Base-by-base conservation (phyloP, 2,113 vertebrate genomes). In the Prietella phreatophila region DNA sequence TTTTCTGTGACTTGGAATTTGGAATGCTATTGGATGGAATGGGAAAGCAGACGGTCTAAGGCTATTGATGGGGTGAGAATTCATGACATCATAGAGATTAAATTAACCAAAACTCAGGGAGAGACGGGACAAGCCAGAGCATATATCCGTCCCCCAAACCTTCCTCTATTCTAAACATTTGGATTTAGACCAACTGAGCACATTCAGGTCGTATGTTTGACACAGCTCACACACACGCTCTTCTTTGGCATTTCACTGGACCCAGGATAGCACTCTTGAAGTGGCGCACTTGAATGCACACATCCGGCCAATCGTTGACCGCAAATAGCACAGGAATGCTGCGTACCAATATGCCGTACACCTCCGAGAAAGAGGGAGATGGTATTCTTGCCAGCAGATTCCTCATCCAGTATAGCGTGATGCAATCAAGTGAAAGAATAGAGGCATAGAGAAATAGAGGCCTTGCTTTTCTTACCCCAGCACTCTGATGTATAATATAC, bases 231-330 rank as follows among this genome's bases (percentile, higher is more conserved):
- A 94, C 93, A 93, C 95, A 92, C 91, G 94, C 91, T 96, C 95
- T 95, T 94, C 93, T 92, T 93, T 96, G 95, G 95, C 95, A 96
- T 96, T 94, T 93, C 93, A 93, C 92, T 92, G 93, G 94, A 93
- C 95, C 93, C 93, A 90, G 90, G 95, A 94, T 95, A 94, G 92
- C 94, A 92, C 93, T 88, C 91, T 93, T 94, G 47, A 96, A 96
- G 93, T 92, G 94, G 95, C 94, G 93, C 93, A 87, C 95, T 95
- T 94, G 94, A 94, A 94, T 94, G 94, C 95, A 95, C 95, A 96
- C 96, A 96, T 96, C 96, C 96, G 95, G 95, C 93, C 95, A 95
- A 96, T 96, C 95, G 93, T 95, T 96, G 93, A 94, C 95, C 95
- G 93, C 95, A 96, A 97, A 96, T 96, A 97, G 95, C 95, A 91